Conservation (phyloP, 2,113 vertebrate genomes). For the Lamprologus sp. region DNA sequence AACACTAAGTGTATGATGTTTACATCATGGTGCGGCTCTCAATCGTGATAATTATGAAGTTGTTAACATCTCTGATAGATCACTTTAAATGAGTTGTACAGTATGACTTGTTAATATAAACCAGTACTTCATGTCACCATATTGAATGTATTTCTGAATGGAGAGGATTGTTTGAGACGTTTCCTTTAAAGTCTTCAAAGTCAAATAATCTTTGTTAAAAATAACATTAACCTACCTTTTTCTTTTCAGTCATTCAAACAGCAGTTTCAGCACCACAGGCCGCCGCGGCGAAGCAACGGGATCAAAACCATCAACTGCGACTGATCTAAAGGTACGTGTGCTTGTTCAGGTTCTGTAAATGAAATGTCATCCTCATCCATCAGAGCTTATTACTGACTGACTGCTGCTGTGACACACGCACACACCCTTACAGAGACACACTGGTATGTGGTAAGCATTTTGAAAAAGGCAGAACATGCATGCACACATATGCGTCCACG, state of each 20-base stretch:
- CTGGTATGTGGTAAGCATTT: not conserved
- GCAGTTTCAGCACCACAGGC: not conserved
- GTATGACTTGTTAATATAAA: not conserved
- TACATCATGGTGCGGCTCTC: not conserved
- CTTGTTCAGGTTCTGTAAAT: not conserved
- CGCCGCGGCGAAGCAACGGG: rapidly evolving
- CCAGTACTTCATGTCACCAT: not conserved
- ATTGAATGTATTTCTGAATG: no score
- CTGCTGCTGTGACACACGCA: not conserved
- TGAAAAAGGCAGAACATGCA: not conserved
- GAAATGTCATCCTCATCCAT: not conserved
- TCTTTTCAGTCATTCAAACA: not conserved
- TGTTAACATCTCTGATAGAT: no score
- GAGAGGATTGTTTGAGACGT: rapidly evolving
- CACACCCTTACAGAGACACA: not conserved
- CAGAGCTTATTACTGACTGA: not conserved
- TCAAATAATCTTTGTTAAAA: not conserved
- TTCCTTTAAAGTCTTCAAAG: not conserved
- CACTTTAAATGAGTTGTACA: no score
- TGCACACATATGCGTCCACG: not conserved
- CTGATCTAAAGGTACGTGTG: not conserved
- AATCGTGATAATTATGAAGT: not conserved
- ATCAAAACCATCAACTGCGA: not conserved
- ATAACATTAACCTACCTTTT: not conserved
- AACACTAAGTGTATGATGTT: not conserved